Evolutionary conservation across 2,797 vertebrate species (phyloP).

Genomic region (Aplochiton taeniatus): DNA sequence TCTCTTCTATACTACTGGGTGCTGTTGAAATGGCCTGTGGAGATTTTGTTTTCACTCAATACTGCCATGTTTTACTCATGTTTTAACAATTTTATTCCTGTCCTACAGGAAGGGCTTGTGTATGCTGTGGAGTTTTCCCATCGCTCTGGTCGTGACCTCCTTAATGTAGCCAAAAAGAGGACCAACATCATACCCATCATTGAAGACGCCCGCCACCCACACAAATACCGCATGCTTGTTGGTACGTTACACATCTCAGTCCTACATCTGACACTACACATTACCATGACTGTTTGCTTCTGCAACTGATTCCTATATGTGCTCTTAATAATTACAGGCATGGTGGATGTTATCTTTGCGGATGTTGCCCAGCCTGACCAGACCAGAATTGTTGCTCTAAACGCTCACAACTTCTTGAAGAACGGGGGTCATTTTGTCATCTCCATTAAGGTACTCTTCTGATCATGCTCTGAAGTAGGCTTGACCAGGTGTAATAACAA

Average conservation of each 20-base stretch:
- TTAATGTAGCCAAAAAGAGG: constrained; percentile 92
- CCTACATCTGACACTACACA: neutral
- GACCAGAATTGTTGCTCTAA: constrained; percentile 91
- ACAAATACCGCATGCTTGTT: constrained; percentile 93
- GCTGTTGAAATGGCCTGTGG: too few species aligned
- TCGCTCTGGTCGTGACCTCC: constrained; percentile 90
- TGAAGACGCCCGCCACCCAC: constrained; percentile 90
- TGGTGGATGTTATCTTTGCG: constrained; percentile 95
- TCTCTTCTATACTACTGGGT: neutral
- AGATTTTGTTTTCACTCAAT: too few species aligned
- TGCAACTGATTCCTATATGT: neutral
- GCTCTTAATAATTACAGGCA: constrained; percentile 69
- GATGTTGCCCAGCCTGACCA: constrained; percentile 95
- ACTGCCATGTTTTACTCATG: neutral
- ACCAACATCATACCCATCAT: constrained; percentile 96
- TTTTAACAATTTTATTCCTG: neutral
- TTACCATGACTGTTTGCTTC: neutral
- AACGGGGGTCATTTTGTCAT: constrained; percentile 94
- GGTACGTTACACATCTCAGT: constrained; percentile 68
- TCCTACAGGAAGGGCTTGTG: constrained; percentile 85
- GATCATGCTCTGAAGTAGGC: neutral
- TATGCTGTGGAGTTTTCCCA: constrained; percentile 95
- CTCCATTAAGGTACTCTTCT: constrained; percentile 85
- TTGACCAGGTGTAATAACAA: too few species aligned
- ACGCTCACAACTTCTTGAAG: constrained; percentile 92